Conservation (phyloP, 2,888 invertebrate species). For the Sturmia bella region DNA sequence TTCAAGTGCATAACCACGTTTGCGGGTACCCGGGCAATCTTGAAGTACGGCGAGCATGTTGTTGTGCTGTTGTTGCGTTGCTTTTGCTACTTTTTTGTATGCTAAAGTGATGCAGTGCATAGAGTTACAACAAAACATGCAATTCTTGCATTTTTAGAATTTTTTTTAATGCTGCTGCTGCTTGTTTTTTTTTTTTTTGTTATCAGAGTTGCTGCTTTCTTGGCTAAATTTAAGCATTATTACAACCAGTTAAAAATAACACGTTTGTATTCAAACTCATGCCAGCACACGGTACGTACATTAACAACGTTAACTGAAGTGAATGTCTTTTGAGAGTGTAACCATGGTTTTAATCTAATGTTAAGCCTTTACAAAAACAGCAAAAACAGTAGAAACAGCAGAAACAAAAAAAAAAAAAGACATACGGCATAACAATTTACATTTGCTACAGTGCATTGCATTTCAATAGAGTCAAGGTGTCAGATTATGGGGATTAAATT, state of each 20-base stretch:
- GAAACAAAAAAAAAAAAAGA: neutral
- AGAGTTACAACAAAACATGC: constrained; percentile 55
- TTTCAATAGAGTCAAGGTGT: constrained; percentile 48
- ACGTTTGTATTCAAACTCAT: constrained; percentile 51
- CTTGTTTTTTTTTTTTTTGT: constrained; percentile 16
- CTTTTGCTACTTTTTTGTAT: neutral
- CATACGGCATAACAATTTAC: neutral
- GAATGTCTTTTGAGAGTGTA: constrained; percentile 56
- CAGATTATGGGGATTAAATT: constrained; percentile 50
- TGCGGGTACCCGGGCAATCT: constrained; percentile 25
- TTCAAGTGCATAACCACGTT: constrained; percentile 59
- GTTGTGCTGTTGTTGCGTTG: neutral
- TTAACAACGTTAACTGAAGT: constrained; percentile 54
- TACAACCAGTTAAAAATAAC: constrained; percentile 60
- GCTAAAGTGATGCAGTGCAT: constrained; percentile 23
- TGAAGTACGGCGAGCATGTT: constrained; percentile 13
- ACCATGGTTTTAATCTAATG: constrained; percentile 65
- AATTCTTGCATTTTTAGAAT: constrained; percentile 54
- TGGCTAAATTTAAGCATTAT: constrained; percentile 28
- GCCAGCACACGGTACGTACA: neutral
- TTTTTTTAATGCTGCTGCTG: neutral
- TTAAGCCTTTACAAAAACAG: constrained; percentile 21
- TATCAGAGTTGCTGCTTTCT: constrained; percentile 37
- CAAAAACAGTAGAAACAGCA: neutral
- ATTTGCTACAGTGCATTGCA: constrained; percentile 33